Evolutionary conservation across 2,888 invertebrate species (phyloP).

Genomic region (Watsonalla cultraria): DNA sequence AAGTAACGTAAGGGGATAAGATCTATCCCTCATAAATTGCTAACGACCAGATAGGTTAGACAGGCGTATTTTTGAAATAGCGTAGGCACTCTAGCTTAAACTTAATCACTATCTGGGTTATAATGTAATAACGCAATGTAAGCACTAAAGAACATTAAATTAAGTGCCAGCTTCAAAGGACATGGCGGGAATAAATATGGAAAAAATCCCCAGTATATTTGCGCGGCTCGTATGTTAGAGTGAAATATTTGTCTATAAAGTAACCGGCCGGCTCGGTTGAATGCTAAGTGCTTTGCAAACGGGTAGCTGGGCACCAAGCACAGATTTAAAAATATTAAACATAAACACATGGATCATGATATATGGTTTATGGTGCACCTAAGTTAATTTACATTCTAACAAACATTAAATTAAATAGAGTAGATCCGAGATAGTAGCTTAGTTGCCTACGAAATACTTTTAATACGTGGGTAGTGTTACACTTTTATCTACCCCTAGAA

Average conservation of each 20-base stretch:
- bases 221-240: constrained; percentile 41
- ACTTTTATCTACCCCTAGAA: no score
- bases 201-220: constrained; percentile 41
- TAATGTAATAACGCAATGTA: constrained; percentile 7
- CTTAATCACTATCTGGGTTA: background rate
- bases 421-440: no score
- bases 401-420: no score
- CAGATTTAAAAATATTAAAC: constrained; percentile 36
- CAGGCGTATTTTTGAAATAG: no score
- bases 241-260: constrained; percentile 61
- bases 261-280: constrained; percentile 41
- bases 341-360: constrained; percentile 10
- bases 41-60: no score
- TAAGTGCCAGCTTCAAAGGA: constrained; percentile 40
- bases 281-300: constrained; percentile 52
- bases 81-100: background rate
- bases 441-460: no score
- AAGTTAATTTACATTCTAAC: background rate
- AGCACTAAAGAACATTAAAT: constrained; percentile 31
- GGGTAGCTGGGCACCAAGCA: constrained; percentile 29
- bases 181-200: constrained; percentile 30
- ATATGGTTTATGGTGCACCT: constrained; percentile 18
- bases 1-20: no score
- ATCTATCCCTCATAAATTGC: no score
- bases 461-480: no score